These are phyloP conservation scores for Bembecia ichneumoniformis DNA, from an alignment of 2,888 invertebrate species.

Conservation along the genomic window DNA sequence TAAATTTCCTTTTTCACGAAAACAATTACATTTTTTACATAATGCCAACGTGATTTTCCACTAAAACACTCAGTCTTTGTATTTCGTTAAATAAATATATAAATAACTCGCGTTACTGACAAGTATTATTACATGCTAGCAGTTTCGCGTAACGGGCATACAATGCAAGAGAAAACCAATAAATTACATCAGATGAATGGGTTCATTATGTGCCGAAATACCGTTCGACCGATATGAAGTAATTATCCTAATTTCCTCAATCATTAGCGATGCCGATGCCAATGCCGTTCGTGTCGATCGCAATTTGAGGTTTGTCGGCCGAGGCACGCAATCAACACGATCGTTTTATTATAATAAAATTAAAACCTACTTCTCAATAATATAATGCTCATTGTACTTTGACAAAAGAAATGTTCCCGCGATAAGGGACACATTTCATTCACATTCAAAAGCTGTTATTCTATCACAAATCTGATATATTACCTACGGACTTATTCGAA, in stretches of 20 bases:
- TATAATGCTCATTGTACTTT: not conserved
- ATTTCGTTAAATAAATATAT: too few species aligned
- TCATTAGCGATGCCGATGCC: conserved; percentile 23
- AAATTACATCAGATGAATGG: conserved; percentile 14
- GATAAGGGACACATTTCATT: too few species aligned
- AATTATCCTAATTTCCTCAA: conserved; percentile 40
- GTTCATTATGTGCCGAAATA: conserved; percentile 25
- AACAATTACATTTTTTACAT: too few species aligned
- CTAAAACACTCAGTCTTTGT: too few species aligned
- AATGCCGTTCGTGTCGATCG: conserved; percentile 21
- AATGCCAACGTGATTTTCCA: too few species aligned
- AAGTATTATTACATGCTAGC: too few species aligned
- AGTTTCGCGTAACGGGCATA: not conserved
- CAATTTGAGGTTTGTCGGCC: conserved; percentile 29
- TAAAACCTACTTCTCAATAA: not conserved
- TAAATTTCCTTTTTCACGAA: too few species aligned
- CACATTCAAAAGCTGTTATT: too few species aligned
- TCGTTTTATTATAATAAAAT: not conserved
- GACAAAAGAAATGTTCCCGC: not conserved
- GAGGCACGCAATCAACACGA: conserved; percentile 28
- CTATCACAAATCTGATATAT: too few species aligned
- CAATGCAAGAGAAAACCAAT: conserved; percentile 1
- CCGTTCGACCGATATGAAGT: conserved; percentile 27
- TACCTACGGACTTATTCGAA: too few species aligned
- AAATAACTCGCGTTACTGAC: too few species aligned